Base-by-base conservation (phyloP, 2,797 vertebrate genomes). In the Tangara arthus region DNA sequence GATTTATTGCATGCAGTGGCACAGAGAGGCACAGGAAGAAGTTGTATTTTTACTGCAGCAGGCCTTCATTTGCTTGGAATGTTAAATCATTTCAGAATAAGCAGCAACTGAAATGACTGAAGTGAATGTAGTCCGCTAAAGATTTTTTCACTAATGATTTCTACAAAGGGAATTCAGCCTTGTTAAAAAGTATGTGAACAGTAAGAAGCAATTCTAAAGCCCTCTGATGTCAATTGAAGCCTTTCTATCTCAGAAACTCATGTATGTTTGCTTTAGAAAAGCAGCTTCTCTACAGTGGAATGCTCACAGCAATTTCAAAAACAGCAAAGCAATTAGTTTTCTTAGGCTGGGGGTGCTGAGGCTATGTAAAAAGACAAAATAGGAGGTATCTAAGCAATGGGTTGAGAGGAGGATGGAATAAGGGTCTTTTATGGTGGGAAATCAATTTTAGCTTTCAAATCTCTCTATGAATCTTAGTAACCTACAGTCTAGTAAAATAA, bases 101-200 rank as follows among this genome's bases (percentile, higher is more conserved):
- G 89, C 76, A 95, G 64, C 53, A 37, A 69, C 82, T 35, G 82
- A 52, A 88, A 90, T 87, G 65, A 91, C 71, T 88, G 82, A 81
- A 86, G 80, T 61, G 55, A 79, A 60, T 49, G 72, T 60, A 81
- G 87, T 59, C 82, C 69, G n/a, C 55, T 83, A 26, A 92, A 88
- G 83, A 83, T 71, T 94, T 94, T 90, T 94, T 30, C 52, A 53
- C 79, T 96, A 97, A 92, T 92, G 91, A 93, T 88, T 94, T 86
- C 91, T 96, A 93, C 89, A 93, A 95, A 95, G 66, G 46, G 92
- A 94, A 84, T 93, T 82, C 6, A 35, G 72, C 47, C 89, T 91
- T 96, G 89, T 89, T 97, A 76, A 93, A 93, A 94, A 87, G 42
- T 94, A 79, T 94, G 91, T 90, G 95, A 97, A 96, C 80, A 96